Evolutionary conservation across 2,113 vertebrate species (phyloP), one percentile per base, ranked within the genome.

Genomic region (Mormyrus iriodes): DNA sequence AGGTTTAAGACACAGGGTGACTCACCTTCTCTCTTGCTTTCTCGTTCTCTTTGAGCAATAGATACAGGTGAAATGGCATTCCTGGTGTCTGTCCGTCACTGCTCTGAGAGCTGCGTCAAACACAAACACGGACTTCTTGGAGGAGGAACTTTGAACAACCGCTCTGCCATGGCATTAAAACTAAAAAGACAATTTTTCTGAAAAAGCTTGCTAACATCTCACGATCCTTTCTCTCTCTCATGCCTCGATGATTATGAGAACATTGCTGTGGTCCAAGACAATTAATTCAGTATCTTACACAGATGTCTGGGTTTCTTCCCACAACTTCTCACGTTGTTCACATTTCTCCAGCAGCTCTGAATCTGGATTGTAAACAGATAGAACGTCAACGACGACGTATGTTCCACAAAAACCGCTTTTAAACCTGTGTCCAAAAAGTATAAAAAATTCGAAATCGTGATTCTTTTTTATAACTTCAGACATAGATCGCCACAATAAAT

Each of bases 31-130:
- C 90, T 84, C 82, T 91, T 85, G 94, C 69, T 89, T 94, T 93
- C 90, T 95, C 94, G 69, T 92, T 92, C 89, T 96, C 95, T 91
- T 88, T 95, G 24, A 95, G 76, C 39, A 92, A 91, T 42, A 95
- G 92, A 46, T 94, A 91, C 39, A 95, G 90, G 24, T 87, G 65
- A 53, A 58, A 19, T 1, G 0, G 17, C 89, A 73, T 89, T 91
- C 52, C 83, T 88, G 42, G 93, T 90, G 82, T 52, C 19, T 82
- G 83, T 44, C n/a, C 44, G 31, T 86, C 9, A 35, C 21, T 92
- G 90, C 86, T 88, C 13, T 88, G 89, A 89, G 92, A 79, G 44
- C 91, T 91, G 19, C 10, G 49, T 27, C n/a, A 89, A 17, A 55
- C 24, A 53, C 51, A 86, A 3, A 31, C 24, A 17, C 46, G 9